Conservation (phyloP, 2,113 vertebrate genomes). For the Pseudorhombus dupliciocellatus region DNA sequence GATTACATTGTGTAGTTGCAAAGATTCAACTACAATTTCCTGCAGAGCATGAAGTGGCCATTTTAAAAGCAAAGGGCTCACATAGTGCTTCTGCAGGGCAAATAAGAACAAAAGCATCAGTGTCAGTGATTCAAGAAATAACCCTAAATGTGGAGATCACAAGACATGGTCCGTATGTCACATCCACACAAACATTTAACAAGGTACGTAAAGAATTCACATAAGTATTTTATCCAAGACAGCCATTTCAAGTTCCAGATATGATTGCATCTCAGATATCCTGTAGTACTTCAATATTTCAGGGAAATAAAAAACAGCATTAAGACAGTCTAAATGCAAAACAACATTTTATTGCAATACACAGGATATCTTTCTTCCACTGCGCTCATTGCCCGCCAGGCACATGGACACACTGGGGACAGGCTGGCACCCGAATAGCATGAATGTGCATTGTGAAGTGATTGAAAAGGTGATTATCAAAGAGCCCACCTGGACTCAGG, state of each 20-base stretch:
- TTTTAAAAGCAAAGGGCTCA: slow-evolving; percentile 15
- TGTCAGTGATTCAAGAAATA: slow-evolving; percentile 20
- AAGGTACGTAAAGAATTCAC: accelerated
- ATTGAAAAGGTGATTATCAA: slow-evolving; percentile 49
- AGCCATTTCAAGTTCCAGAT: not conserved
- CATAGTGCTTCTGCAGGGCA: slow-evolving; percentile 23
- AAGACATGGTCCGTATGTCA: not conserved
- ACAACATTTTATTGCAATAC: slow-evolving; percentile 85
- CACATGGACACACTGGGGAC: slow-evolving; percentile 65
- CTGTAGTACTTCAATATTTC: not conserved
- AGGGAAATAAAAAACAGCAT: slow-evolving; percentile 16
- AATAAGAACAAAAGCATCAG: slow-evolving; percentile 46
- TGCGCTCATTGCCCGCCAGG: slow-evolving; percentile 68
- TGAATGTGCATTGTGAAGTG: slow-evolving; percentile 56
- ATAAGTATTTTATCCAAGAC: not conserved
- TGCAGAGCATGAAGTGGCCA: not conserved
- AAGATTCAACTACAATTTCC: slow-evolving; percentile 14
- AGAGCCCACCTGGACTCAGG: slow-evolving; percentile 53
- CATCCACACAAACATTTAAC: slow-evolving; percentile 12
- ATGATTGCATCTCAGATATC: not conserved
- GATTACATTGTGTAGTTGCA: not conserved
- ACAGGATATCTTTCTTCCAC: slow-evolving; percentile 71
- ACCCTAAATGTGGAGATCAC: slow-evolving; percentile 7
- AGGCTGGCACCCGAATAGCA: slow-evolving; percentile 65
- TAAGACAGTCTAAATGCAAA: slow-evolving; percentile 74